Evolutionary conservation across 2,888 invertebrate genomes (phyloP), one percentile per base, ranked within the genome.

Genomic region (Portevinia maculata): DNA sequence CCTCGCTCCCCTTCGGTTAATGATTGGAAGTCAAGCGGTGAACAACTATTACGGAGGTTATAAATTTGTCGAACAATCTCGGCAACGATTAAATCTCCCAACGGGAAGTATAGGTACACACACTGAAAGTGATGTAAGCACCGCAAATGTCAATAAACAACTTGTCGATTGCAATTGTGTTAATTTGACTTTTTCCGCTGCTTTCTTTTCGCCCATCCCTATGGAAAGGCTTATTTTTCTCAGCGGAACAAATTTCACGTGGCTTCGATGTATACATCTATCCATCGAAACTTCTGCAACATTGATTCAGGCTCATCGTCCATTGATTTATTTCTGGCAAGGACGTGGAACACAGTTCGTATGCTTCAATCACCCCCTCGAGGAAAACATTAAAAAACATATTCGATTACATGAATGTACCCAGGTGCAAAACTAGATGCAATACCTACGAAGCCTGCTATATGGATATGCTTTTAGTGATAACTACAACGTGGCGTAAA

Each of bases 221-320:
- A n/a, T 34, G 8, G 24, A 3, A n/a, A 0, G 7, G 32, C 5
- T 13, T 2, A 19, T 17, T 2, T 15, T 21, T 9, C 3, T 17
- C 52, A 13, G 3, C 62, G 11, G 37, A 69, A 57, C 62, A 37
- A 41, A 74, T 69, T 69, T 30, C 52, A 59, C 44, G 62, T 74
- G 75, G 69, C 75, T 62, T 55, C 69, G 75, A 74, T 57, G 57
- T 44, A 75, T 74, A 65, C 52, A 52, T 52, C 41, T 15, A 2
- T 53, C 24, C 34, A n/a, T 19, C n/a, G 21, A 17, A 34, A 52
- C 44, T 52, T 44, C n/a, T 7, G 28, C 15, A 39, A 24, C 53
- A 44, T 32, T 41, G 19, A 17, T 30, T 34, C 8, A 11, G 48
- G 19, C 9, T 15, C 57, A 28, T 9, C 21, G 34, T 59, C 50